Base-by-base conservation (phyloP, 1,140 invertebrate genomes). In the Halictus rubicundus region DNA sequence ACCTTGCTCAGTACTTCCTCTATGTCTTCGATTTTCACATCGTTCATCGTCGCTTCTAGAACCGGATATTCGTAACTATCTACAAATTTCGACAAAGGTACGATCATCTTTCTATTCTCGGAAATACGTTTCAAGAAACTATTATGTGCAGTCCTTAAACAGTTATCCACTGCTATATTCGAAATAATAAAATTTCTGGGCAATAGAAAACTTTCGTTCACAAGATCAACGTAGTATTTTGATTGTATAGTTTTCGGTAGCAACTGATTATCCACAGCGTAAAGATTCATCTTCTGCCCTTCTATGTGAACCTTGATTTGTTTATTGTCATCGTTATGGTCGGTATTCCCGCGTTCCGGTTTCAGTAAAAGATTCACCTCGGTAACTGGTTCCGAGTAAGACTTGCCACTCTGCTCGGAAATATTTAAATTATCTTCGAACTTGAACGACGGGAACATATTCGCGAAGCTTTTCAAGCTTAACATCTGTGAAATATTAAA, bases 221-320 rank as follows among this genome's bases (percentile, higher is more conserved):
- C 73, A 75, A 81, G 60, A 21, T 69, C 66, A 65, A 21, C 32
- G 57, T 68, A 57, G 32, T 73, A 70, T 68, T 86, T 88, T 77
- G 84, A 84, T 84, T 83, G 79, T 78, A 87, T 72, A 68, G 74
- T 80, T 57, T 88, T 79, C 68, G 83, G 72, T 82, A 89, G 81
- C 81, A 77, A 75, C 73, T 65, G 80, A 80, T 86, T 64, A 76
- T 73, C 81, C 71, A 75, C 21, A 23, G 52, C 52, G 23, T 25
- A 59, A 66, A 60, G 42, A 52, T 27, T 54, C 23, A 39, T n/a
- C 14, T 70, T 27, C n/a, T 39, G 25, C 19, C 27, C 27, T 75
- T 69, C 46, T 21, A 27, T 52, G 37, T 52, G 21, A 19, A 60
- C 46, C 7, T 42, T 32, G 16, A 49, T 23, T 5, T 54, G 52